Evolutionary conservation across 2,113 vertebrate species (phyloP).

Genomic region (Acrocephalus arundinaceus): DNA sequence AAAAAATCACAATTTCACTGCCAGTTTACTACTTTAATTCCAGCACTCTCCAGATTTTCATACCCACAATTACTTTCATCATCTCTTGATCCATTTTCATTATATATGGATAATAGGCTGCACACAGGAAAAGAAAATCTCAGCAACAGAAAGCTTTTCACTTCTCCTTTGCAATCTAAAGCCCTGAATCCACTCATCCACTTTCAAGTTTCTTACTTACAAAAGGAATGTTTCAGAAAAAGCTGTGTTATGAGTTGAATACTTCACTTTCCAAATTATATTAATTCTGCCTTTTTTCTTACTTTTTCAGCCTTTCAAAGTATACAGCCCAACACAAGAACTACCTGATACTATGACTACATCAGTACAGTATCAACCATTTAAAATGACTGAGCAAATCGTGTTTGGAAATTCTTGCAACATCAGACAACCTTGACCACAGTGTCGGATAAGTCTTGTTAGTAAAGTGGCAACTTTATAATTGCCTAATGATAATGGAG

Average conservation of each 20-base stretch:
- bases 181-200: neutral
- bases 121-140: neutral
- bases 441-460: neutral
- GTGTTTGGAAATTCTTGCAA: neutral
- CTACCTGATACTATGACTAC: neutral
- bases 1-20: neutral
- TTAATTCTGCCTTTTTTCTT: neutral
- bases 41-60: neutral
- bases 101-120: neutral
- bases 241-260: neutral
- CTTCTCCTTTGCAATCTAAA: neutral
- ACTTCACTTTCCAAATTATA: neutral
- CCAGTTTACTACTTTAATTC: neutral
- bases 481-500: neutral
- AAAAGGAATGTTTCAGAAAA: neutral
- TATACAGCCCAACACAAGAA: neutral
- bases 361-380: neutral
- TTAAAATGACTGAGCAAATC: neutral
- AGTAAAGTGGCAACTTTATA: neutral
- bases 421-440: neutral
- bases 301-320: neutral
- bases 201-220: neutral
- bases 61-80: neutral
- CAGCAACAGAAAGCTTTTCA: neutral
- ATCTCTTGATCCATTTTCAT: neutral